Evolutionary conservation across 2,888 invertebrate genomes (phyloP).

Genomic region (Druceiella hillmani): DNA sequence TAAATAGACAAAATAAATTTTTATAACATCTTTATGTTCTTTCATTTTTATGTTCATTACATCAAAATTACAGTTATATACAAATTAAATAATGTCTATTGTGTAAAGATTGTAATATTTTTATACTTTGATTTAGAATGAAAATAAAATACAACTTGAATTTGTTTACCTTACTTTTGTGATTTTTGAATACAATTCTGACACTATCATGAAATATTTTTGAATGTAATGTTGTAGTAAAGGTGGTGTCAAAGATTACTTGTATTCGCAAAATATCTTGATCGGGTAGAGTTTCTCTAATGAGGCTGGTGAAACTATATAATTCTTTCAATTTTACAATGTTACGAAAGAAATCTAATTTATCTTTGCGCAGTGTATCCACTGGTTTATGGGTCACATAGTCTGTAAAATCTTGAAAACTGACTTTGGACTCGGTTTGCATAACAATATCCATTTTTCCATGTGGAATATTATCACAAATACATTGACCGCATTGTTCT

Average conservation of each 20-base stretch:
- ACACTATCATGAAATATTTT: constrained; percentile 38
- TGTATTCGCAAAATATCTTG: constrained; percentile 44
- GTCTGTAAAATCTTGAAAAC: constrained; percentile 36
- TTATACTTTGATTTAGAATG: no score
- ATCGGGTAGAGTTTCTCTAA: constrained; percentile 41
- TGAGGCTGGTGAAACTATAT: constrained; percentile 36
- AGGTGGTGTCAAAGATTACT: constrained; percentile 42
- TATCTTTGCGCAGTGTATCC: constrained; percentile 32
- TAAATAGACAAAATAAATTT: no score
- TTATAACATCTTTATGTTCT: no score
- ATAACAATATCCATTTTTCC: no score
- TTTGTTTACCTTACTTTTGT: constrained; percentile 46
- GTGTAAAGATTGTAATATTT: no score
- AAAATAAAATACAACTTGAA: constrained; percentile 10
- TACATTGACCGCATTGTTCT: no score
- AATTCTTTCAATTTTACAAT: constrained; percentile 43
- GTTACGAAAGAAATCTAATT: constrained; percentile 41
- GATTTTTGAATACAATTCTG: constrained; percentile 41
- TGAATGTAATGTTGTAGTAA: constrained; percentile 38
- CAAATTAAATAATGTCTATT: no score
- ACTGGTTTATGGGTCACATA: constrained; percentile 38
- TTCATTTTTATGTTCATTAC: no score
- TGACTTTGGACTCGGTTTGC: no score
- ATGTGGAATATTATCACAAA: no score
- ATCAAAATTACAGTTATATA: constrained; percentile 4